Base-by-base conservation (phyloP, 2,797 vertebrate genomes). In the Rhabdomys pumilio region DNA sequence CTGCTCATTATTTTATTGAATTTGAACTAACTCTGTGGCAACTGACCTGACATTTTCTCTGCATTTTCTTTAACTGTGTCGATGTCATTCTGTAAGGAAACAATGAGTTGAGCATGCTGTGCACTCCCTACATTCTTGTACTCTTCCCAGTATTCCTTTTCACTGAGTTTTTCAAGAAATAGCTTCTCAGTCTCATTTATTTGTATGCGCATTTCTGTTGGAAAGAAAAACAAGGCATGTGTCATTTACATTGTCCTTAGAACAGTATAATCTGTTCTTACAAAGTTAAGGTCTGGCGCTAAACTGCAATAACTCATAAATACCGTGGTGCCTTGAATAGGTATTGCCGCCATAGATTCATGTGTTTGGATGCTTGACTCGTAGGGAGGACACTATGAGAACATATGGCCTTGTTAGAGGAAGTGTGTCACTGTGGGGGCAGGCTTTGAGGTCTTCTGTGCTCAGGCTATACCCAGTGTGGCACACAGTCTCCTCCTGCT, bases 51-150 rank as follows among this genome's bases (percentile, higher is more conserved):
- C 97, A 98, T 97, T 96, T 97, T 98, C 14, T 97, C 89, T 91
- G 98, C 98, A 63, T 96, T 97, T 75, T 97, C 98, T 97, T 98
- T 98, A 79, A 98, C 94, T 76, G 84, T 93, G 0, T 5, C 67
- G 86, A 98, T 98, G 44, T 99, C 97, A 29, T 98, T 97, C 94
- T 99, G 97, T 94, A 99, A 98, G 79, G 95, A 97, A 76, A 63
- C 69, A 61, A 99, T 99, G 85, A 97, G 98, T 24, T 98, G 95
- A 53, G 97, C 97, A 0, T 99, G 98, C 38, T 96, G 97, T 69
- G 95, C 73, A 77, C 98, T 98, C 63, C 98, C 98, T 1, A 98
- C 95, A 1, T 98, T 98, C 98, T 98, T 99, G 94, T 99, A 99
- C 26, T 98, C 98, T 85, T 98, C 98, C 98, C 98, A 99, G 76